Percentiles rank a stretch among this genome's conserved stretches.
phyloP scores from a whole-genome alignment of 2,888 invertebrate species.

The Agonopterix heracliana region DNA sequence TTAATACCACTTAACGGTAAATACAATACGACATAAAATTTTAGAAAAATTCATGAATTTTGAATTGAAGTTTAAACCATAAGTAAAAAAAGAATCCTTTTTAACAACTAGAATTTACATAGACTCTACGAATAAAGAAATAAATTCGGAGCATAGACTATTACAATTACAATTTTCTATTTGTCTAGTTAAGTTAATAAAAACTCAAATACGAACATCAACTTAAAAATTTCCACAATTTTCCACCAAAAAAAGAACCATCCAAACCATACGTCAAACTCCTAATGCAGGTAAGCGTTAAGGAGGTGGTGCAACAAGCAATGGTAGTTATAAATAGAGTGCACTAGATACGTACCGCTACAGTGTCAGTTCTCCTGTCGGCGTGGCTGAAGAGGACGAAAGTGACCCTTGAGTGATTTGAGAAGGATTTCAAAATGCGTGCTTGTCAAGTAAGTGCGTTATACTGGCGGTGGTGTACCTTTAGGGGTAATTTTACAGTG shows the following conservation, averaged over 20 bases:
- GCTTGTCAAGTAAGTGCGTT: slow-evolving; percentile 60
- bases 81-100: too few species aligned
- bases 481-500: background rate
- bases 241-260: background rate
- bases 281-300: slow-evolving; percentile 5
- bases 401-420: slow-evolving; percentile 43
- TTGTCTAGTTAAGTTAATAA: too few species aligned
- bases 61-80: too few species aligned
- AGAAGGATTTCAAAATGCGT: slow-evolving; percentile 47
- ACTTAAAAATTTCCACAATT: background rate
- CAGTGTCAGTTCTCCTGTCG: slow-evolving; percentile 74
- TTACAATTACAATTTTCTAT: too few species aligned
- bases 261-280: too few species aligned
- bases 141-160: too few species aligned
- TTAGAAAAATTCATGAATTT: too few species aligned
- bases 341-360: slow-evolving; percentile 24
- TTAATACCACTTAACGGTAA: too few species aligned
- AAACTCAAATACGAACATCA: too few species aligned
- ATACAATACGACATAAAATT: too few species aligned
- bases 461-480: background rate
- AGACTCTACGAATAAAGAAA: too few species aligned
- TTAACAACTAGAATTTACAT: too few species aligned
- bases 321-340: slow-evolving; percentile 57
- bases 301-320: slow-evolving; percentile 41
- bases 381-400: slow-evolving; percentile 67